Percentiles rank a stretch among this genome's conserved stretches.
Evolutionary conservation across 2,113 vertebrate genomes (phyloP).

Genomic region (Leucopternis melanops): DNA sequence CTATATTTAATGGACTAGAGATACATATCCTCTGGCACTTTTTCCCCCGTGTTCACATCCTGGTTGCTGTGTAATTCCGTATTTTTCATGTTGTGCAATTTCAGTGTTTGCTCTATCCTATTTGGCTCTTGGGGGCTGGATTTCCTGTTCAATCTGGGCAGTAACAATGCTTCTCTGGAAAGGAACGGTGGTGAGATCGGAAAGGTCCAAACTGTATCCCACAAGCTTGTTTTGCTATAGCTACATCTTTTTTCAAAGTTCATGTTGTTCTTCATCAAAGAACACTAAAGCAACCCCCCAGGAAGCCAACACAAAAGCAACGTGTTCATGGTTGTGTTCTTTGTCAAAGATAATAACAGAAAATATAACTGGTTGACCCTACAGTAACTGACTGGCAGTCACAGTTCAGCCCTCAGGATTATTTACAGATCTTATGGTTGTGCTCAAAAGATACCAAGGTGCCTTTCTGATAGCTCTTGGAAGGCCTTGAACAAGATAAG

Average conservation of each 20-base stretch:
- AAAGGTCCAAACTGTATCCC: neutral
- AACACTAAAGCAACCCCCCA: neutral
- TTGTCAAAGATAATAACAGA: neutral
- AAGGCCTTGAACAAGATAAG: neutral
- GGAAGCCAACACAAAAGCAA: neutral
- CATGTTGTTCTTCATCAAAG: neutral
- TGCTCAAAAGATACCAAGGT: neutral
- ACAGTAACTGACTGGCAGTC: neutral
- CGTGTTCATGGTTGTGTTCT: neutral
- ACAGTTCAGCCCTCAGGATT: neutral
- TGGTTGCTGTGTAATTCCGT: constrained; percentile 22
- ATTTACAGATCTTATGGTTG: neutral
- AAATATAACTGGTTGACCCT: neutral
- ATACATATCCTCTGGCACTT: constrained; percentile 52
- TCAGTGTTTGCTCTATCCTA: neutral
- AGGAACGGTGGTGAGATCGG: neutral
- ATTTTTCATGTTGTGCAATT: neutral
- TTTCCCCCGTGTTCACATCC: constrained; percentile 43
- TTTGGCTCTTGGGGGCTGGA: neutral
- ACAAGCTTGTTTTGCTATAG: neutral
- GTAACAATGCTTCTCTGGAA: neutral
- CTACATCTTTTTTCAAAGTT: neutral
- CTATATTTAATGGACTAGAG: constrained; percentile 61
- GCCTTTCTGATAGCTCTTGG: neutral
- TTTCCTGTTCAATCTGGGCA: neutral